These are phyloP conservation scores for Lasioglossum leucozonium DNA, from an alignment of 2,888 invertebrate genomes.

Conservation along the genomic window DNA sequence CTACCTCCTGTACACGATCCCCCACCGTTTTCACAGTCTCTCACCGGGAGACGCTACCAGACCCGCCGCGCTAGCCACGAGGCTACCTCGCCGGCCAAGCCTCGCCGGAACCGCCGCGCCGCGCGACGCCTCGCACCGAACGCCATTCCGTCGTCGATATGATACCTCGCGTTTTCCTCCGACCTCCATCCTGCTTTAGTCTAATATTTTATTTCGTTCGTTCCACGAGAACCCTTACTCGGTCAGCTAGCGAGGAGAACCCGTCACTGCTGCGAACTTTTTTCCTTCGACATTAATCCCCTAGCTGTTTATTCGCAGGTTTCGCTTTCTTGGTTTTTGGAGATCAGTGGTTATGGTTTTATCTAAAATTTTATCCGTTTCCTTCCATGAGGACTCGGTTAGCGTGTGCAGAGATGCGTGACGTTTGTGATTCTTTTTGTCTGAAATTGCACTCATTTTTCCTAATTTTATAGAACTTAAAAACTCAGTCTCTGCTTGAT, in stretches of 20 bases:
- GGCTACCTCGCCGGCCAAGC: constrained; percentile 54
- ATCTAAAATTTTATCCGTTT: neutral
- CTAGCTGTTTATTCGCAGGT: neutral
- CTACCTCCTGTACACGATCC: constrained; percentile 75
- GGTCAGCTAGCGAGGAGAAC: neutral
- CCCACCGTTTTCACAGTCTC: constrained; percentile 68
- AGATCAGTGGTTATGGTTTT: neutral
- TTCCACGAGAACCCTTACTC: neutral
- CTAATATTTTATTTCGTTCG: neutral
- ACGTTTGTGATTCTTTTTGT: neutral
- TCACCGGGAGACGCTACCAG: constrained; percentile 70
- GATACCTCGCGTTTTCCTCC: neutral
- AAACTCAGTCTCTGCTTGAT: neutral
- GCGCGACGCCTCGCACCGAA: constrained; percentile 52
- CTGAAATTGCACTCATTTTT: neutral
- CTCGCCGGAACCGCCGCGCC: constrained; percentile 49
- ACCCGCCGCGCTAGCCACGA: constrained; percentile 69
- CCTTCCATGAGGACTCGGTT: neutral
- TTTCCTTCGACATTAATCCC: neutral
- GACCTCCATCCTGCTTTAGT: neutral
- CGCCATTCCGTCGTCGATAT: constrained; percentile 56
- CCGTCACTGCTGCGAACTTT: neutral
- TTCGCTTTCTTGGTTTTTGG: neutral
- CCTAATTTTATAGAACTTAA: neutral
- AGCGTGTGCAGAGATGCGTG: neutral